These are phyloP conservation scores for Eulemur rufifrons DNA, from an alignment of 2,113 vertebrate genomes.

Conservation along the genomic window DNA sequence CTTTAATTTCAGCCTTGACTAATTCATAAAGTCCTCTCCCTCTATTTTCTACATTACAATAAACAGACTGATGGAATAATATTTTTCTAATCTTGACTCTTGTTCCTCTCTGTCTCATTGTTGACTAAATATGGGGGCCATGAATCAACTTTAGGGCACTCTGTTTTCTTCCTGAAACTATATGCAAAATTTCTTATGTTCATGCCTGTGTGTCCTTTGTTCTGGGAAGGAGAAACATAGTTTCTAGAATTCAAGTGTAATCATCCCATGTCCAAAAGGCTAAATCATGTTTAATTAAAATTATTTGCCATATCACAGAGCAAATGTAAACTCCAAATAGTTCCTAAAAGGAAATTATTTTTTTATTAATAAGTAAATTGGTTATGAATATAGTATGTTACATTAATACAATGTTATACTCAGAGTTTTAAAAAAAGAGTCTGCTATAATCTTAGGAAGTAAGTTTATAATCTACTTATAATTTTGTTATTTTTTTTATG, in stretches of 20 bases:
- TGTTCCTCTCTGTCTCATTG: not conserved
- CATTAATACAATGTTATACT: not conserved
- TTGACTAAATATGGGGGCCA: not conserved
- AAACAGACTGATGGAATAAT: not conserved
- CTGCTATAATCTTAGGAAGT: not conserved
- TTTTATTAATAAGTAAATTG: not conserved
- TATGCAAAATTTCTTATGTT: not conserved
- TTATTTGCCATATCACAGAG: not conserved
- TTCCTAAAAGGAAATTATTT: not conserved
- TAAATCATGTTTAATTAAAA: not conserved
- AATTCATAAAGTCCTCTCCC: not conserved
- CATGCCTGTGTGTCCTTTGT: not conserved
- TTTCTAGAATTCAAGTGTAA: not conserved
- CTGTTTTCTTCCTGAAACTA: not conserved
- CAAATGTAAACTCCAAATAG: not conserved
- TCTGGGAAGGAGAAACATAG: not conserved
- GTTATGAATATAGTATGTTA: not conserved
- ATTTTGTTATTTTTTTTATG: not conserved
- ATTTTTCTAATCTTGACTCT: not conserved
- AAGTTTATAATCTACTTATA: not conserved
- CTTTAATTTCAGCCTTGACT: conserved; percentile 72
- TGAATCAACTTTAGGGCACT: not conserved
- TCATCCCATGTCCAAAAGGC: not conserved
- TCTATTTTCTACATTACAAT: not conserved
- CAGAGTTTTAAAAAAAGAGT: not conserved